phyloP scores from a whole-genome alignment of 1,140 invertebrate species.

The Paracyclopina nana region DNA sequence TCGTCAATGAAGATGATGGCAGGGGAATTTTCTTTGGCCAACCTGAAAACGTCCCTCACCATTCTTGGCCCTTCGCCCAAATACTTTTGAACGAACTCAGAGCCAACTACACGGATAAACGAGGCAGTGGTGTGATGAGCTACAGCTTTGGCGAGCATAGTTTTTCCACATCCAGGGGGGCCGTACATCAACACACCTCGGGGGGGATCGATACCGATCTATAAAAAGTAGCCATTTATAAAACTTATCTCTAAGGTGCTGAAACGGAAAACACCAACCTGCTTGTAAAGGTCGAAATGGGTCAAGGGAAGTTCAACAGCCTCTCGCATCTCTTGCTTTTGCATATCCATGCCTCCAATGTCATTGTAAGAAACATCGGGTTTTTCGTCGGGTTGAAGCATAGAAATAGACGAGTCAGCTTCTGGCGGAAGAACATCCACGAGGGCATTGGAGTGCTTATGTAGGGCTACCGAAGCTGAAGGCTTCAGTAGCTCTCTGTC shows the following conservation, averaged over 20 bases:
- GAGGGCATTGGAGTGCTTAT: constrained; percentile 93
- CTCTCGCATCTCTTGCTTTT: constrained; percentile 97
- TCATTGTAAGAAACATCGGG: constrained; percentile 92
- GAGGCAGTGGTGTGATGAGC: constrained; percentile 81
- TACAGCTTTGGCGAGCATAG: constrained; percentile 97
- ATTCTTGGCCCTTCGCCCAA: constrained; percentile 95
- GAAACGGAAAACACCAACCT: too few species aligned
- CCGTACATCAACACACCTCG: constrained; percentile 96
- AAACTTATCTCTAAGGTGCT: too few species aligned
- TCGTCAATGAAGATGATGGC: constrained; percentile 99
- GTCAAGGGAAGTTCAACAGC: constrained; percentile 94
- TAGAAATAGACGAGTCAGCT: constrained; percentile 91
- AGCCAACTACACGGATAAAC: constrained; percentile 58
- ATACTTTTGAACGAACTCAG: constrained; percentile 99
- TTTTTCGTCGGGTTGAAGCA: constrained; percentile 90
- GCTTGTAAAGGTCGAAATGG: constrained; percentile 97
- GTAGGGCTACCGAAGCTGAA: constrained; percentile 82
- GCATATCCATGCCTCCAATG: constrained; percentile 98
- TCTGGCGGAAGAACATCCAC: constrained; percentile 93
- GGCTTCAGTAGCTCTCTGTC: constrained; percentile 88
- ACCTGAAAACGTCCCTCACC: constrained; percentile 94
- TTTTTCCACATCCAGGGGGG: constrained; percentile 87
- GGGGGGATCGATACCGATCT: constrained; percentile 87
- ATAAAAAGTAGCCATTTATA: too few species aligned
- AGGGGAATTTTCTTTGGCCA: constrained; percentile 97